Evolutionary conservation across 1,140 invertebrate species (phyloP), one percentile per base, ranked within the genome.

Genomic region (Heliconius himera): DNA sequence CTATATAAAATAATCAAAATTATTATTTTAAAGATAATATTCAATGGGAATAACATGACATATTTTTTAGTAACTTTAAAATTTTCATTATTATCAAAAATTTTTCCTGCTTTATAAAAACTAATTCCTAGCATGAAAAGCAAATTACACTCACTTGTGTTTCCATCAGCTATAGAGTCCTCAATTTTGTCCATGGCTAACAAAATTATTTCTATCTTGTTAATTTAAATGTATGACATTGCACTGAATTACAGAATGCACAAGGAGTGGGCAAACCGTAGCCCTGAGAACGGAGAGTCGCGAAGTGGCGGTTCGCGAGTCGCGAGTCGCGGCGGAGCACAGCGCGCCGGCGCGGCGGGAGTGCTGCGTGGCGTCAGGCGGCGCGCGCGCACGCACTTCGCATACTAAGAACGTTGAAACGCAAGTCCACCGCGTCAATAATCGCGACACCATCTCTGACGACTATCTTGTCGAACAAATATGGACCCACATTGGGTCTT

Each of bases 351-450:
- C 86, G 86, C 84, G 81, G 74, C 88, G 88, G 81, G 79, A 83
- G 73, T 79, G 87, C 81, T 83, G 81, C 84, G 81, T 90, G 91
- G 91, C 91, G 92, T 93, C 92, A 90, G 89, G 87, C 90, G 85
- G 88, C 90, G 90, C 85, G 83, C 79, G 83, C 91, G 91, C 88
- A 93, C 91, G 91, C 91, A 86, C 86, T 87, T 85, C 89, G 92
- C 91, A 94, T 94, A 94, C 91, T 94, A 94, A 94, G 89, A 89
- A 76, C 90, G 76, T 83, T 85, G 83, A 84, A 84, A 84, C 81
- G 74, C 83, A 84, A 81, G 84, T 78, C 81, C 86, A 84, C 81
- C 87, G 84, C 87, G 84, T 89, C 88, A 84, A 86, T 89, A 89
- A 92, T 93, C 91, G 90, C 87, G 82, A 90, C 84, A 82, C 83